Evolutionary conservation across 2,797 vertebrate genomes (phyloP).

Genomic region (Acestrorhynchus altus): DNA sequence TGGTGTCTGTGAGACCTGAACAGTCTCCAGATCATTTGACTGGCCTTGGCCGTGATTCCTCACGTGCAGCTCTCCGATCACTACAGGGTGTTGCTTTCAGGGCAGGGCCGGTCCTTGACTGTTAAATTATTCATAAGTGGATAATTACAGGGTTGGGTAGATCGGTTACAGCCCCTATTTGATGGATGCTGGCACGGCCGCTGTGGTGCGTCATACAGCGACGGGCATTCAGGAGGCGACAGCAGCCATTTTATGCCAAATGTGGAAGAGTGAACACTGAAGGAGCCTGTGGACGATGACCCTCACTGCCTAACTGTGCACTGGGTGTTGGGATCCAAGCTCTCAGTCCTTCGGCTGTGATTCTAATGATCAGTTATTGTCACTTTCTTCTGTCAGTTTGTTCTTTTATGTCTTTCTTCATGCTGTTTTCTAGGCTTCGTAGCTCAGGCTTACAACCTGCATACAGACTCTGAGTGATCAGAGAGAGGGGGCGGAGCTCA

Average conservation of each 20-base stretch:
- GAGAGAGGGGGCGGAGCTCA: too few relatives aligned
- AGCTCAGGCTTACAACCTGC: too few relatives aligned
- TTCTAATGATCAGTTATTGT: too few relatives aligned
- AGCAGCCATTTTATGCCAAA: background rate
- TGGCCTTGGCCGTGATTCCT: constrained; percentile 1
- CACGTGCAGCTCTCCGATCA: constrained; percentile 22
- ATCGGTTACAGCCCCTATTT: constrained; percentile 51
- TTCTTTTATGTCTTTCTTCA: too few relatives aligned
- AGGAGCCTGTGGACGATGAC: background rate
- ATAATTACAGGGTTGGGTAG: constrained; percentile 48
- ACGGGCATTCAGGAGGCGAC: background rate
- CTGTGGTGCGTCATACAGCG: constrained; percentile 26
- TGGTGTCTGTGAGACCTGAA: background rate
- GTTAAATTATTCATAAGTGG: constrained; percentile 52
- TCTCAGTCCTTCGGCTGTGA: too few relatives aligned
- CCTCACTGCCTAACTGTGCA: background rate
- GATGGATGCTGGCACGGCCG: constrained; percentile 36
- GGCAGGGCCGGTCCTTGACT: constrained; percentile 35
- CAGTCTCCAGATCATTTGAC: background rate
- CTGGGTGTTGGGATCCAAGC: background rate
- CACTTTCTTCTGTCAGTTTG: too few relatives aligned
- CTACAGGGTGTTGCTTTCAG: constrained; percentile 46
- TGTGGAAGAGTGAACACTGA: background rate
- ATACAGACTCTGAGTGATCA: too few relatives aligned
- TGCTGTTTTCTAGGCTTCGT: too few relatives aligned